A percentile compares a stretch with the other conserved stretches of the same genome.
These are phyloP conservation scores for Halictus rubicundus DNA, from an alignment of 1,140 invertebrate genomes.

Conservation along the genomic window DNA sequence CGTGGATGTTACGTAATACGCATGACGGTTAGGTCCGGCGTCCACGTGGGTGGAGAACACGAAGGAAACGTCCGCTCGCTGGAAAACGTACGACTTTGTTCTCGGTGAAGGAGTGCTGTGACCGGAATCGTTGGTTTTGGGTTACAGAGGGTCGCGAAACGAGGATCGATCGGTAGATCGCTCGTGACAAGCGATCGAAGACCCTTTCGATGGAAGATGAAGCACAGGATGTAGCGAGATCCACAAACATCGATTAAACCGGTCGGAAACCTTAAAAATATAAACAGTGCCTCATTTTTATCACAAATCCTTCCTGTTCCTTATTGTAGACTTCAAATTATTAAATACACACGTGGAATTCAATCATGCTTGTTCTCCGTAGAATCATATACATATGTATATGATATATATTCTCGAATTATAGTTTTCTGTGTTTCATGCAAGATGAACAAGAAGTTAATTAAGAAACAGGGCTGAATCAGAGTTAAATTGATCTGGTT, in stretches of 20 bases:
- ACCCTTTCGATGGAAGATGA: background rate
- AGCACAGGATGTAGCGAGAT: background rate
- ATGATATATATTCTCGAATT: too few relatives aligned
- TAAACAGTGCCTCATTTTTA: too few relatives aligned
- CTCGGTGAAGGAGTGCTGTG: constrained; percentile 45
- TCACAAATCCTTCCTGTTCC: too few relatives aligned
- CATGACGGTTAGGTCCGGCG: constrained; percentile 39
- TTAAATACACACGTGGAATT: too few relatives aligned
- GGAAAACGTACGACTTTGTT: constrained; percentile 48
- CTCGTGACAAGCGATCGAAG: background rate
- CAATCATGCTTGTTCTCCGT: too few relatives aligned
- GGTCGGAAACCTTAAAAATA: too few relatives aligned
- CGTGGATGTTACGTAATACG: constrained; percentile 52
- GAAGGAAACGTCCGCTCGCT: constrained; percentile 60
- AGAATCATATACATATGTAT: too few relatives aligned
- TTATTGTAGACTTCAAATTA: too few relatives aligned
- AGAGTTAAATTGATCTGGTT: too few relatives aligned
- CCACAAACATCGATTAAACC: background rate
- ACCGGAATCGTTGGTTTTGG: constrained; percentile 50
- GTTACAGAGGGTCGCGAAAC: constrained; percentile 34
- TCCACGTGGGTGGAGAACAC: constrained; percentile 63
- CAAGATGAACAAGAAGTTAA: too few relatives aligned
- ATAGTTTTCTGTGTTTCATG: too few relatives aligned
- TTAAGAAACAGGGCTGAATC: too few relatives aligned
- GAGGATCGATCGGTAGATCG: background rate